phyloP scores from a whole-genome alignment of 2,113 vertebrate species.

The Polyodon spathula region DNA sequence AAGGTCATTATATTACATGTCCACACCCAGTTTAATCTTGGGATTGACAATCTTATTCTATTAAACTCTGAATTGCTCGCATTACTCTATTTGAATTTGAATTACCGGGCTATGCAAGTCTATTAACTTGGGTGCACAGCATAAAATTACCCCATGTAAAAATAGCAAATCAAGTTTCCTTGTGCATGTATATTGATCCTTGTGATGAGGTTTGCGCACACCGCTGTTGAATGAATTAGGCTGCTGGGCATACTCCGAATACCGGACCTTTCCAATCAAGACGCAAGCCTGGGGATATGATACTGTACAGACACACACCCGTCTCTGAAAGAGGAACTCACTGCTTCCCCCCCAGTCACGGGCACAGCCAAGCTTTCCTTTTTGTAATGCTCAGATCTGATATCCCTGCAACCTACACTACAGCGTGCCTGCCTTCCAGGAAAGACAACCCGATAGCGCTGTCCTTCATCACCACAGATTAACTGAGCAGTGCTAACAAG shows the following conservation, averaged over 20 bases:
- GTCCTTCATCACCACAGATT: neutral
- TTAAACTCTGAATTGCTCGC: too few species aligned
- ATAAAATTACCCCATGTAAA: too few species aligned
- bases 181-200: neutral
- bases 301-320: neutral
- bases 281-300: neutral
- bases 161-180: too few species aligned
- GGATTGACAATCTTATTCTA: too few species aligned
- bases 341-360: neutral
- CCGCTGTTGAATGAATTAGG: neutral
- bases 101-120: too few species aligned
- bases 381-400: neutral
- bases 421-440: neutral
- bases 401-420: neutral
- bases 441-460: neutral
- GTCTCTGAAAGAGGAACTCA: neutral
- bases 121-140: too few species aligned
- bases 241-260: neutral
- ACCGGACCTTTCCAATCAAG: neutral
- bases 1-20: too few species aligned
- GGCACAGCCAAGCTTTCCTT: neutral
- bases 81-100: too few species aligned
- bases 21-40: too few species aligned
- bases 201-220: neutral
- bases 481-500: neutral